Evolutionary conservation across 2,888 invertebrate genomes (phyloP), one percentile per base, ranked within the genome.

Genomic region (Ophraella communa): DNA sequence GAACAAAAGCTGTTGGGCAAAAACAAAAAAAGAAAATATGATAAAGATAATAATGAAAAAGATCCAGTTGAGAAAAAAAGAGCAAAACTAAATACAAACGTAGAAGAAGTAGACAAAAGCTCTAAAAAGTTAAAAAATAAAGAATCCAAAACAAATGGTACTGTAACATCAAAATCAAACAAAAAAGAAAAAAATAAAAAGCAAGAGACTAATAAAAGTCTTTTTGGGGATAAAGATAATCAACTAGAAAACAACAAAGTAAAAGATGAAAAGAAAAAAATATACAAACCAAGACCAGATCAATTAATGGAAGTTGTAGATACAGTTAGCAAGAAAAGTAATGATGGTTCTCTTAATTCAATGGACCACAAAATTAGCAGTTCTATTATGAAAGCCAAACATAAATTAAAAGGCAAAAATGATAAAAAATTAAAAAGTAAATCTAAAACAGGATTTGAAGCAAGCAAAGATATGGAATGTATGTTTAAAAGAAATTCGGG

Each of bases 401-500:
- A 33, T 54, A 20, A 63, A 57, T 8, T 55, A 11, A 59, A 54
- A 51, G 20, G 24, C 33, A 44, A 56, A 47, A 57, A 56, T 1
- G 39, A 35, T 14, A 24, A 56, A 52, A 59, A 55, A 14, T 33
- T 45, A 20, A 24, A 20, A 4, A 64, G 67, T 44, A 65, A 60
- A 33, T 11, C 14, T 58, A 60, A 69, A 18, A 56, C 58, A 44
- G 47, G 64, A 45, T 45, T 11, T 7, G 66, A 11, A 3, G 7
- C 14, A 17, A 5, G 56, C 20, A 1, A 47, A 5, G 68, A 71
- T 59, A 69, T 74, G 14, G 77, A 79, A 62, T 73, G 73, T 53
- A 56, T 74, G 5, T 80, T 81, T 56, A 70, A 73, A 62, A 70
- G 79, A 27, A 80, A 81, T 70, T 81, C 81, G 0, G 82, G 82